Percentiles rank a stretch among this genome's conserved stretches.
Conservation (phyloP, 2,113 vertebrate species). For the Malurus elegans region DNA sequence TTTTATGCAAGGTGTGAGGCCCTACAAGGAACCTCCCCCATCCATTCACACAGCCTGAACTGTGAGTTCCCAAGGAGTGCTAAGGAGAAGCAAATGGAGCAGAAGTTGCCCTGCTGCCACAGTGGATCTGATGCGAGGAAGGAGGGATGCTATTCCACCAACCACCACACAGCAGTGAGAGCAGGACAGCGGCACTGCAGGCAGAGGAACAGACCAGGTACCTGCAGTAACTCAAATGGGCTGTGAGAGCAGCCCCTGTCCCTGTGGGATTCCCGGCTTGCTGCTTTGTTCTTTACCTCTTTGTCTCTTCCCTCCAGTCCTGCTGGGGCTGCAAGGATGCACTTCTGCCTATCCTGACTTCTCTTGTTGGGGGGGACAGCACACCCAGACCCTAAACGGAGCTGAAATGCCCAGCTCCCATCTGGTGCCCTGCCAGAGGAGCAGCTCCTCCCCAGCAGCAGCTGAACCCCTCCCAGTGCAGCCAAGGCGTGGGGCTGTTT, state of each 20-base stretch:
- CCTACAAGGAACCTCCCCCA: neutral
- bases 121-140: neutral
- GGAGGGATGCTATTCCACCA: too few relatives aligned
- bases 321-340: neutral
- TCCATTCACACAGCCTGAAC: neutral
- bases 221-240: neutral
- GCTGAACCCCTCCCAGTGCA: neutral
- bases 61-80: neutral
- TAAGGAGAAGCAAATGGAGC: neutral
- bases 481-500: fast-evolving
- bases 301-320: neutral
- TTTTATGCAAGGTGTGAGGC: neutral
- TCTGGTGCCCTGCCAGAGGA: neutral
- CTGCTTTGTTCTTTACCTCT: neutral
- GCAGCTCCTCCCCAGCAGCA: neutral
- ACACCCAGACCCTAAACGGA: neutral
- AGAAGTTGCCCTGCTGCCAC: neutral
- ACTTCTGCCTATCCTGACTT: neutral
- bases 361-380: neutral
- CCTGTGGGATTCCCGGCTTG: neutral
- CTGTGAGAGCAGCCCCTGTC: neutral
- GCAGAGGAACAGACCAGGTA: neutral
- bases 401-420: neutral
- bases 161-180: neutral
- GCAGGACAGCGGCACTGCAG: neutral